A percentile compares a stretch with the other conserved stretches of the same genome.
These are phyloP conservation scores for Ypsolopha scabrella DNA, from an alignment of 2,888 invertebrate genomes.

Conservation along the genomic window DNA sequence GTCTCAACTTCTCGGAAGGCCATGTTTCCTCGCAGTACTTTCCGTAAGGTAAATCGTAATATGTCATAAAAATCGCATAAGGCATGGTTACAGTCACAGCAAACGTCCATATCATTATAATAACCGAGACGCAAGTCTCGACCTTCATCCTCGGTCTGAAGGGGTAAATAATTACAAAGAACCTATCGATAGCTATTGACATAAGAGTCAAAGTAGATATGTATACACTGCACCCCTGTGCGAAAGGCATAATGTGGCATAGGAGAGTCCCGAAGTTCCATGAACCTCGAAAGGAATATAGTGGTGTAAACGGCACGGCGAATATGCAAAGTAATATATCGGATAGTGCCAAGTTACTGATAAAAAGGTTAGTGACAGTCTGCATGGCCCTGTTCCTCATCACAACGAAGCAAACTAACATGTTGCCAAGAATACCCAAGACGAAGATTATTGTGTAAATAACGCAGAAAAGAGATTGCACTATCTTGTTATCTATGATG, in stretches of 20 bases:
- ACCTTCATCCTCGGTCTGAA: slow-evolving; percentile 94
- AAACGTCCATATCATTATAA: slow-evolving; percentile 91
- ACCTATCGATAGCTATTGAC: slow-evolving; percentile 97
- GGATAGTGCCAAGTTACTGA: slow-evolving; percentile 94
- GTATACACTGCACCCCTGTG: slow-evolving; percentile 96
- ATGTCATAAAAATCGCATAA: slow-evolving; percentile 87
- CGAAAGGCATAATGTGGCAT: slow-evolving; percentile 94
- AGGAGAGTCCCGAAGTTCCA: slow-evolving; percentile 95
- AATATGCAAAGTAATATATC: slow-evolving; percentile 94
- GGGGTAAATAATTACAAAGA: slow-evolving; percentile 97
- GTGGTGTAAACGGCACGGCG: slow-evolving; percentile 96
- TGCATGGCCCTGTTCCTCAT: slow-evolving; percentile 95
- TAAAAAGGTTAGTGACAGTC: slow-evolving; percentile 97
- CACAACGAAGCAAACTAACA: slow-evolving; percentile 94
- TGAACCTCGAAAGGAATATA: slow-evolving; percentile 90
- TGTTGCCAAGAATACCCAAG: slow-evolving; percentile 90
- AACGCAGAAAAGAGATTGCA: slow-evolving; percentile 80
- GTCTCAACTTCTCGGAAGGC: slow-evolving; percentile 85
- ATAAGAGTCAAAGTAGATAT: slow-evolving; percentile 97
- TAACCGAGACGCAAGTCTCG: slow-evolving; percentile 85
- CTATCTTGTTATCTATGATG: slow-evolving; percentile 74
- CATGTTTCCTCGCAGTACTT: slow-evolving; percentile 89
- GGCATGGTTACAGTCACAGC: slow-evolving; percentile 90
- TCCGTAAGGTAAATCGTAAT: slow-evolving; percentile 59
- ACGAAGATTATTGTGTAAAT: slow-evolving; percentile 89